These are phyloP conservation scores for Diadema setosum DNA, from an alignment of 35 echinoderm and acorn worm species.

Conservation along the genomic window DNA sequence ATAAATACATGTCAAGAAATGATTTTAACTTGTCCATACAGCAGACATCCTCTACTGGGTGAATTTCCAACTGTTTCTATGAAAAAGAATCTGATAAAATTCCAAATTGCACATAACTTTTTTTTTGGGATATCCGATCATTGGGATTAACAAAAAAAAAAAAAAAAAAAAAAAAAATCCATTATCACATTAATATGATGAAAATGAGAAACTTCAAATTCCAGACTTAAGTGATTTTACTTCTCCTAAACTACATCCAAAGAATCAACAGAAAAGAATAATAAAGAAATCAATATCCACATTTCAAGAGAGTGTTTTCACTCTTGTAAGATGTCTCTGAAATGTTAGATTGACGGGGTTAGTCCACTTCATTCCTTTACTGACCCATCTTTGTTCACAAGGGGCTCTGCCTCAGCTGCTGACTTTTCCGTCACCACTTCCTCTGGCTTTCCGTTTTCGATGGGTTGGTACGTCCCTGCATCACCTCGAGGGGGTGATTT, in stretches of 20 bases:
- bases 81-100: too few relatives aligned
- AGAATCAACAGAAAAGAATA: background rate
- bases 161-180: background rate
- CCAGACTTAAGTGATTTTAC: background rate
- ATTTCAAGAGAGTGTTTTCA: background rate
- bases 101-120: too few relatives aligned
- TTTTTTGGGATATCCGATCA: too few relatives aligned
- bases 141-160: background rate
- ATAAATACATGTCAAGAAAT: too few relatives aligned
- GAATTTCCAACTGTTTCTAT: too few relatives aligned
- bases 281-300: background rate
- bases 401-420: background rate
- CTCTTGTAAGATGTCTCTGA: background rate
- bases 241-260: background rate
- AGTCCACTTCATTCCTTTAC: background rate
- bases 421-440: background rate
- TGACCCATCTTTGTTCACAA: conserved; percentile 11
- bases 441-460: background rate
- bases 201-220: background rate
- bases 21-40: too few relatives aligned
- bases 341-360: background rate
- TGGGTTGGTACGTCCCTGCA: background rate
- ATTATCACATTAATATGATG: background rate
- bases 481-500: background rate
- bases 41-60: too few relatives aligned